phyloP scores from a whole-genome alignment of 1,140 invertebrate species.

The Diploscapter pachys region DNA sequence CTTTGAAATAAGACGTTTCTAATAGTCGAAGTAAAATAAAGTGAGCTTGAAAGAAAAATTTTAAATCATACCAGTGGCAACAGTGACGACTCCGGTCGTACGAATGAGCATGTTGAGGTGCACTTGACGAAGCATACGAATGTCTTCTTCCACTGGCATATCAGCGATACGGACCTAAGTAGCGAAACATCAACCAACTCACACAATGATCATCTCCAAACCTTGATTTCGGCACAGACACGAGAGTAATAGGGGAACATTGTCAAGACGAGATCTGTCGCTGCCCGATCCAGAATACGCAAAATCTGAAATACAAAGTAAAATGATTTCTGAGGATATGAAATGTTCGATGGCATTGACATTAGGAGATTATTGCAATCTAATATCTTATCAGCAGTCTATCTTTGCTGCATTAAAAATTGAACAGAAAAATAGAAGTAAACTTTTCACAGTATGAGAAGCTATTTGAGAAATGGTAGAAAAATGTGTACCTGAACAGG shows the following conservation, averaged over 20 bases:
- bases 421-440: too few relatives aligned
- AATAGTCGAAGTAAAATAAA: not conserved
- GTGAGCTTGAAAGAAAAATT: not conserved
- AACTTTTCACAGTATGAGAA: not conserved
- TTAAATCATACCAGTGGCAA: constrained; percentile 70
- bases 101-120: constrained; percentile 89
- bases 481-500: constrained; percentile 77
- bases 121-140: constrained; percentile 87
- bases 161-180: constrained; percentile 79
- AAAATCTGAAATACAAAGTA: constrained; percentile 37
- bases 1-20: too few relatives aligned
- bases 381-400: too few relatives aligned
- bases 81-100: constrained; percentile 90
- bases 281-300: constrained; percentile 61
- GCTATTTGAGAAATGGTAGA: constrained; percentile 3
- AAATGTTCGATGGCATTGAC: too few relatives aligned
- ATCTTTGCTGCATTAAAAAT: too few relatives aligned
- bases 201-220: not conserved
- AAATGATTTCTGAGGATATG: not conserved
- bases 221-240: constrained; percentile 78
- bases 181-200: not conserved
- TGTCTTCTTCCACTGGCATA: constrained; percentile 88
- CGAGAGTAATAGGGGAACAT: constrained; percentile 94
- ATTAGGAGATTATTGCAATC: too few relatives aligned
- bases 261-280: constrained; percentile 84